These are phyloP conservation scores for Xiphorhynchus erythropygius DNA, from an alignment of 2,797 vertebrate species.

Conservation along the genomic window DNA sequence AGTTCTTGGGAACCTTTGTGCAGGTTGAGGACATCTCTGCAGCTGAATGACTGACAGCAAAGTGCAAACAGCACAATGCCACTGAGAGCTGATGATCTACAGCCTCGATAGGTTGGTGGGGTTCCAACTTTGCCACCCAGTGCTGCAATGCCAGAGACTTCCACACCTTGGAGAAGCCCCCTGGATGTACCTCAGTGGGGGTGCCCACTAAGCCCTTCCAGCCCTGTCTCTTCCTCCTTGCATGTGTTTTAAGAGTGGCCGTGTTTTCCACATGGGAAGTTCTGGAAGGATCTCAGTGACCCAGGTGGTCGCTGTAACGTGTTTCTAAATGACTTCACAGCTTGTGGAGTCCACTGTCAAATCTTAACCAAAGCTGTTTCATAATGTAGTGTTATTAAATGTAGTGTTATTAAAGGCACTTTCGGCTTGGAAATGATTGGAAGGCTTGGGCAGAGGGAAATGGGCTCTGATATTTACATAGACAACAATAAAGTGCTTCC, in stretches of 20 bases:
- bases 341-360: neutral
- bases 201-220: neutral
- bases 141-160: neutral
- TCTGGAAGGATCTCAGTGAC: neutral
- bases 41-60: neutral
- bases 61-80: neutral
- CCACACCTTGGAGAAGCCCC: neutral
- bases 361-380: slow-evolving; percentile 33
- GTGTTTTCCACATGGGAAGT: neutral
- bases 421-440: neutral
- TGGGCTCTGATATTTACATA: neutral
- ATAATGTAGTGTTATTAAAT: neutral
- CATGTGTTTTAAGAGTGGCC: neutral
- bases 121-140: neutral
- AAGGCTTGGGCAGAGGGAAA: neutral
- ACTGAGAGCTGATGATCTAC: neutral
- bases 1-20: neutral
- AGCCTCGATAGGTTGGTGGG: neutral
- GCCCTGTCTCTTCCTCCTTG: neutral
- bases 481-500: slow-evolving; percentile 5
- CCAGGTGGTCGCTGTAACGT: neutral
- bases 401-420: neutral
- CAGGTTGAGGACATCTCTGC: neutral
- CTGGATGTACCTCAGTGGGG: neutral
- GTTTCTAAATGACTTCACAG: slow-evolving; percentile 4